Evolutionary conservation across 2,888 invertebrate species (phyloP).

Genomic region (Brachyptera risi): DNA sequence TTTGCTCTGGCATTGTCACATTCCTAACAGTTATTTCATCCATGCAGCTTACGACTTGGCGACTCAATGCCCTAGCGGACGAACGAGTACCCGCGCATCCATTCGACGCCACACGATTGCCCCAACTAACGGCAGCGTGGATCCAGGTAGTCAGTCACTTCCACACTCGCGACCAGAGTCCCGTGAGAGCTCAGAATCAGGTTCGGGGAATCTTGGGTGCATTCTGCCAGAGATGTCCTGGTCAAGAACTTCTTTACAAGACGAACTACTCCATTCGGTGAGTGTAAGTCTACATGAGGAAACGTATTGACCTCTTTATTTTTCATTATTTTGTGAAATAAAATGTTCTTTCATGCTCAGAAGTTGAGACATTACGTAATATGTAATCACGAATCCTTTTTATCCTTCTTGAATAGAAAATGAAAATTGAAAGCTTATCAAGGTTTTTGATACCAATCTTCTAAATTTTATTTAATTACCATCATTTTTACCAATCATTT

Average conservation of each 20-base stretch:
- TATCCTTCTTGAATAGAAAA: no score
- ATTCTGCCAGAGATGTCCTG: slow-evolving; percentile 54
- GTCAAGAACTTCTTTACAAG: slow-evolving; percentile 63
- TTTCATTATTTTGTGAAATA: no score
- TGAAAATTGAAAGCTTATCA: no score
- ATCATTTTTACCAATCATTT: no score
- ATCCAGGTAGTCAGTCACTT: slow-evolving; percentile 49
- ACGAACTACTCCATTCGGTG: slow-evolving; percentile 63
- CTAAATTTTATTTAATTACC: no score
- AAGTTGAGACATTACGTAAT: no score
- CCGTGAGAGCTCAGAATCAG: slow-evolving; percentile 34
- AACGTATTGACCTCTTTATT: background rate
- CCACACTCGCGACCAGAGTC: slow-evolving; percentile 64
- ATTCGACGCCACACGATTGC: slow-evolving; percentile 65
- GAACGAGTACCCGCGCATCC: slow-evolving; percentile 50
- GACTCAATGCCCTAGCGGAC: slow-evolving; percentile 69
- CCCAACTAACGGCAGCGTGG: slow-evolving; percentile 50
- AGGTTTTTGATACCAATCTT: no score
- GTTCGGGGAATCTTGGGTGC: slow-evolving; percentile 48
- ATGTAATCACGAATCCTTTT: no score
- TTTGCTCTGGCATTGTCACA: background rate
- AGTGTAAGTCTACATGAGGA: slow-evolving; percentile 39
- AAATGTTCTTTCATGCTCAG: no score
- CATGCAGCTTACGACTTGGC: slow-evolving; percentile 77
- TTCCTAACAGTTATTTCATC: background rate